phyloP scores from a whole-genome alignment of 2,113 vertebrate genomes.

The Scortum barcoo region DNA sequence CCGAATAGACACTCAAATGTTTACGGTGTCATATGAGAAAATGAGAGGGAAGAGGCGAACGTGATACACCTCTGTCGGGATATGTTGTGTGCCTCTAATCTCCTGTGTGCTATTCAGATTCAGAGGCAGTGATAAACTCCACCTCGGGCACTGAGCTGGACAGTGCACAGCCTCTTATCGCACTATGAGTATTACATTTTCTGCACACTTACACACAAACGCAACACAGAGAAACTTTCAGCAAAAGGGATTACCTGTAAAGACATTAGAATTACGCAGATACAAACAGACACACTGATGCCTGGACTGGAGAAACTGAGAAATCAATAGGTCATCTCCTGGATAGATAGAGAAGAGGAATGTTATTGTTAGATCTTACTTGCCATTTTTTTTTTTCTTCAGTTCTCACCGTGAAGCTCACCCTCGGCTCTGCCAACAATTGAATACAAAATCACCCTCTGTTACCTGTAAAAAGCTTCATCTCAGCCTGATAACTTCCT shows the following conservation, averaged over 20 bases:
- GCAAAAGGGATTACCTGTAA: slow-evolving; percentile 37
- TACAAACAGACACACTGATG: slow-evolving; percentile 29
- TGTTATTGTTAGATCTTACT: not conserved
- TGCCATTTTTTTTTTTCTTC: not conserved
- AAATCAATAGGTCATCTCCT: slow-evolving; percentile 48
- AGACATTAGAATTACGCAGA: slow-evolving; percentile 37
- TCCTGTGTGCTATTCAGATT: slow-evolving; percentile 48
- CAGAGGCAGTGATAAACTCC: slow-evolving; percentile 46
- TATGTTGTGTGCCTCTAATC: slow-evolving; percentile 21
- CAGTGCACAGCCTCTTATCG: slow-evolving; percentile 41
- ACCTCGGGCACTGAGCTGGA: slow-evolving; percentile 21
- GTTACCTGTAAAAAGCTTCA: slow-evolving; percentile 12
- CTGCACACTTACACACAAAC: not conserved
- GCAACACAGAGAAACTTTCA: slow-evolving; percentile 7
- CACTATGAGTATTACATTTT: slow-evolving; percentile 38
- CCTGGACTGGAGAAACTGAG: slow-evolving; percentile 19
- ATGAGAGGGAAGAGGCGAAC: slow-evolving; percentile 10
- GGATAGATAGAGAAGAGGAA: slow-evolving; percentile 2
- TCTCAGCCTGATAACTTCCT: not conserved
- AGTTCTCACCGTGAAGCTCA: not conserved
- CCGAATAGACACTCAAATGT: slow-evolving; percentile 14
- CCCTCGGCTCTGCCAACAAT: not conserved
- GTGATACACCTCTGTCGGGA: slow-evolving; percentile 6
- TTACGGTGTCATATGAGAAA: not conserved
- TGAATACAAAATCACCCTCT: not conserved